These are phyloP conservation scores for Helleia helle DNA, from an alignment of 2,888 invertebrate genomes.

Conservation along the genomic window DNA sequence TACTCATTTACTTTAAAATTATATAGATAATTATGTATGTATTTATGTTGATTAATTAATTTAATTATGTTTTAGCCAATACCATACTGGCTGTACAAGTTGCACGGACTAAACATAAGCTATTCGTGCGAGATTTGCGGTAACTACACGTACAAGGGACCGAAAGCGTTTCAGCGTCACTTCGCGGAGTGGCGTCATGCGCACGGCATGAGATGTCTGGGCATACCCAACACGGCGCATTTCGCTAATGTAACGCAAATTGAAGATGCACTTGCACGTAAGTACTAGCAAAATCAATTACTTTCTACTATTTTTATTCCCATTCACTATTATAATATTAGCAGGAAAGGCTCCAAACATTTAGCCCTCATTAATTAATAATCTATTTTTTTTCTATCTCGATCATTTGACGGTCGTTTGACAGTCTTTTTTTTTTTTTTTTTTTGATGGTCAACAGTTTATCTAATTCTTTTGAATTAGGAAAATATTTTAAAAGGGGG, in stretches of 20 bases:
- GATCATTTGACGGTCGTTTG: too few relatives aligned
- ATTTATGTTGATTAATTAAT: background rate
- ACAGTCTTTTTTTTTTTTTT: too few relatives aligned
- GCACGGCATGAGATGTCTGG: slow-evolving; percentile 97
- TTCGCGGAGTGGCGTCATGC: slow-evolving; percentile 95
- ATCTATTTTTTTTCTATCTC: too few relatives aligned
- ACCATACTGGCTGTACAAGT: slow-evolving; percentile 98
- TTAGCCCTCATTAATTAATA: too few relatives aligned
- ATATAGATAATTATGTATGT: background rate
- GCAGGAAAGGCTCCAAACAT: too few relatives aligned
- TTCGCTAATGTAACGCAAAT: slow-evolving; percentile 99
- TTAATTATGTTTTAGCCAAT: slow-evolving; percentile 42
- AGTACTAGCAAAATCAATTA: too few relatives aligned
- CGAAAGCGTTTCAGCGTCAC: slow-evolving; percentile 99
- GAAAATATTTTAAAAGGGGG: too few relatives aligned
- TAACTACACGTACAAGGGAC: slow-evolving; percentile 98
- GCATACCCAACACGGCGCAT: slow-evolving; percentile 99
- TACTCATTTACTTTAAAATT: background rate
- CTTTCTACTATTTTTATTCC: too few relatives aligned
- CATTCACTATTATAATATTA: too few relatives aligned
- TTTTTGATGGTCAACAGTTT: too few relatives aligned
- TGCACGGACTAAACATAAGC: slow-evolving; percentile 98
- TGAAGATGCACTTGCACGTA: slow-evolving; percentile 95
- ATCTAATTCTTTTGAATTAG: too few relatives aligned
- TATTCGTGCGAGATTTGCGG: slow-evolving; percentile 99